Percentiles rank a stretch among this genome's conserved stretches.
Conservation (phyloP, 1,140 invertebrate genomes). For the Cyphomyrmex costatus region DNA sequence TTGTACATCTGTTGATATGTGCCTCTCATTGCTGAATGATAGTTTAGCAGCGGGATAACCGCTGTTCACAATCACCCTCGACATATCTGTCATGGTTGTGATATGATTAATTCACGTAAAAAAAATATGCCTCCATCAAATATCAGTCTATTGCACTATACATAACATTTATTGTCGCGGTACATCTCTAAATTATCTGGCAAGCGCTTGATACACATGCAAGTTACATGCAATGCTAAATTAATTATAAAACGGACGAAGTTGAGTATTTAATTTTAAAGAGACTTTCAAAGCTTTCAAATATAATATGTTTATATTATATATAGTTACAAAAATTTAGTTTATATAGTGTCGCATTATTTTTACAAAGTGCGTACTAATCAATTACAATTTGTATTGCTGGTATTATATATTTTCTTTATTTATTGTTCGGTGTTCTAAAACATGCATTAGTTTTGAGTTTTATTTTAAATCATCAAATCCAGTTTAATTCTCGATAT, state of each 20-base stretch:
- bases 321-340: not conserved
- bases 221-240: not conserved
- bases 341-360: not conserved
- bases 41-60: constrained; percentile 44
- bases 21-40: constrained; percentile 44
- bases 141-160: constrained; percentile 18
- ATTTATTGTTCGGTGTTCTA: not conserved
- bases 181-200: constrained; percentile 29
- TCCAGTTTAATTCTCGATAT: not conserved
- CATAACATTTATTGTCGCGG: constrained; percentile 34
- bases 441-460: not conserved
- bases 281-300: not conserved
- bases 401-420: not conserved
- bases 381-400: not conserved
- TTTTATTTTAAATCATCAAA: not conserved
- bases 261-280: constrained; percentile 6
- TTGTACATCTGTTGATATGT: constrained; percentile 42
- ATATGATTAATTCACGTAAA: constrained; percentile 48
- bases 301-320: not conserved
- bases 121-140: constrained; percentile 14
- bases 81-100: constrained; percentile 42
- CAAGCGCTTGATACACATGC: not conserved
- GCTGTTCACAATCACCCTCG: constrained; percentile 55
- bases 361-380: not conserved
- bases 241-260: not conserved